phyloP scores from a whole-genome alignment of 2,113 vertebrate genomes.

The Cryptomyrus ogoouensis region DNA sequence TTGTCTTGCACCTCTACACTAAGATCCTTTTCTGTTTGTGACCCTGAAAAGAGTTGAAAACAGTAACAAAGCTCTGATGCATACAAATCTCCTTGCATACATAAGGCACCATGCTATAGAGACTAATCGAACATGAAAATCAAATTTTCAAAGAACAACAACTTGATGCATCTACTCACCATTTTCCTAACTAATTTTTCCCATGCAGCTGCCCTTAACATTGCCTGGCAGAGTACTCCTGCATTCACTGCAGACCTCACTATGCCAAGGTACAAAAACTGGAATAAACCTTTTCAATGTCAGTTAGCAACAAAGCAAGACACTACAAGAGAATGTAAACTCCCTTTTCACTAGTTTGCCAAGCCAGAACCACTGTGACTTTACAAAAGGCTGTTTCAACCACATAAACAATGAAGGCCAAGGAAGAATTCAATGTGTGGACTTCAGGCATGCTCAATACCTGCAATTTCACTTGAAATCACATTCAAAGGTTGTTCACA shows the following conservation, averaged over 20 bases:
- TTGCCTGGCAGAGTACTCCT: not conserved
- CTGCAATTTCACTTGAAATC: not conserved
- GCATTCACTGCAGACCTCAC: not conserved
- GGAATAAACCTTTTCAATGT: not conserved
- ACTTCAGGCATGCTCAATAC: not conserved
- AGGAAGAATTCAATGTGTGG: not conserved
- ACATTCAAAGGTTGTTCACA: not conserved
- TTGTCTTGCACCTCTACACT: not conserved
- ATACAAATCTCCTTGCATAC: not conserved
- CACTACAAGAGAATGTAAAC: not conserved
- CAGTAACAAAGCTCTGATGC: not conserved
- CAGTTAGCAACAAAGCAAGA: not conserved
- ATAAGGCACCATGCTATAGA: not conserved
- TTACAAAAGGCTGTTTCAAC: not conserved
- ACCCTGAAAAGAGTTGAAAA: not conserved
- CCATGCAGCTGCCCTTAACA: not conserved
- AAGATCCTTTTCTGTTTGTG: not conserved
- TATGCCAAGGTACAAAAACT: not conserved
- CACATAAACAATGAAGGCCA: not conserved
- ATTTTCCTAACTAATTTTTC: not conserved
- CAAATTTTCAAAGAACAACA: not conserved
- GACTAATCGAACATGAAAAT: not conserved
- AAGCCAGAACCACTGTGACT: not conserved
- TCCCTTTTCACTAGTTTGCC: not conserved
- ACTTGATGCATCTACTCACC: not conserved